Base-by-base conservation (phyloP, 2,113 vertebrate genomes). In the Mystacornis crossleyi region DNA sequence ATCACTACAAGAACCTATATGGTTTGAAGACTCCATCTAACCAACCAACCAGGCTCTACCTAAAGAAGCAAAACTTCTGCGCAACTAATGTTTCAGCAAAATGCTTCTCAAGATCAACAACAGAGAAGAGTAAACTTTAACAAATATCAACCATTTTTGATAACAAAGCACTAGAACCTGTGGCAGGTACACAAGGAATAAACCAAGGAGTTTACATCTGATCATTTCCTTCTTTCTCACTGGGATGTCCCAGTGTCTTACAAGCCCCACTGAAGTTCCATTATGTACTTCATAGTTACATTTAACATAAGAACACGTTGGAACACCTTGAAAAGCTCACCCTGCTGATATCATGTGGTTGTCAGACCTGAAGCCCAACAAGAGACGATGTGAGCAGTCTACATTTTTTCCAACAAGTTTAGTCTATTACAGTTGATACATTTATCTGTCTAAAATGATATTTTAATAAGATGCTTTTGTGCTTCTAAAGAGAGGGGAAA, bases 291-390 rank as follows among this genome's bases (percentile, higher is more conserved):
- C 11, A 4, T 2, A 54, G 28, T 36, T 23, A 16, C 5, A 54
- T 14, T 23, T 43, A 16, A 50, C 15, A 24, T 10, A 65, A 36
- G 14, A 91, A 45, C 8, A 33, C 1, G 1, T 1, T 31, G 43
- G 18, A 36, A 24, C 8, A 64, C 5, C 64, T 48, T 34, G 31
- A 40, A 60, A 80, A 81, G 9, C 6, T 53, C 64, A 40, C 4
- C 19, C 16, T 61, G 16, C 6, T 70, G 28, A 33, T 50, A 4
- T 10, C 26, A 61, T 0, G 0, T 14, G 3, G 2, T 8, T 47
- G 28, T 31, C 14, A 33, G 36, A 57, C 28, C 55, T 64, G 24
- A 65, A 51, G 18, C 29, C 28, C 18, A n/a, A 14, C 14, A 36
- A 66, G 51, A 40, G 17, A 24, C 8, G 4, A 40, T 14, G 3